These are phyloP conservation scores for Tupiocoris notatus DNA, from an alignment of 2,888 invertebrate species.

Conservation along the genomic window DNA sequence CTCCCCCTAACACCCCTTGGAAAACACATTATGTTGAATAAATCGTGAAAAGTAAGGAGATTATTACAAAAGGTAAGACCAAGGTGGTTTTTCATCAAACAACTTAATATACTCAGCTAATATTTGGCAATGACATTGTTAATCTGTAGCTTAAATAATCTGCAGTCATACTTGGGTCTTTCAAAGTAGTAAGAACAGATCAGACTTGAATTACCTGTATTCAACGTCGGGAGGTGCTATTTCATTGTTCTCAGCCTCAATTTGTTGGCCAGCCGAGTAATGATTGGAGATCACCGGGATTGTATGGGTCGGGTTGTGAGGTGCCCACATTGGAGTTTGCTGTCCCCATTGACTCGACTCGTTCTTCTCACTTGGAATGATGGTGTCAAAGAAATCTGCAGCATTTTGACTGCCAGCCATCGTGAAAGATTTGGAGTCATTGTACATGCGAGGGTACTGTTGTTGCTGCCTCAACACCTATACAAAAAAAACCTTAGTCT, in stretches of 20 bases:
- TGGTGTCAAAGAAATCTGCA: slow-evolving; percentile 16
- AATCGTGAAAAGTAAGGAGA: no score
- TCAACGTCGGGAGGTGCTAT: slow-evolving; percentile 44
- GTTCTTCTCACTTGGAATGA: background rate
- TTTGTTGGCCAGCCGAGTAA: slow-evolving; percentile 16
- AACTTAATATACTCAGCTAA: no score
- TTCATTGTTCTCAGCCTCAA: slow-evolving; percentile 47
- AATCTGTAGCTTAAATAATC: no score
- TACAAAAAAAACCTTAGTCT: no score
- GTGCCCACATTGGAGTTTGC: slow-evolving; percentile 1
- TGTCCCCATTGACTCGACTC: background rate
- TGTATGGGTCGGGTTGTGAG: background rate
- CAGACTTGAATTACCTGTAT: slow-evolving; percentile 6
- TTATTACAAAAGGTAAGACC: no score
- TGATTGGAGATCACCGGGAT: slow-evolving; percentile 5
- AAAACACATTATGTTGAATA: no score
- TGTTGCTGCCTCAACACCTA: background rate
- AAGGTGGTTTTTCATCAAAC: no score
- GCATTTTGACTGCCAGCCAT: background rate
- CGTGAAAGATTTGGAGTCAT: slow-evolving; percentile 11
- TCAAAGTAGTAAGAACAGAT: background rate
- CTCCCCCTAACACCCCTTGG: no score
- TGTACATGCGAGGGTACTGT: background rate
- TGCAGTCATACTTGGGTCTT: no score
- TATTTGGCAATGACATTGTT: no score